Conservation (phyloP, 2,888 invertebrate species). For the Lasioglossum vierecki region DNA sequence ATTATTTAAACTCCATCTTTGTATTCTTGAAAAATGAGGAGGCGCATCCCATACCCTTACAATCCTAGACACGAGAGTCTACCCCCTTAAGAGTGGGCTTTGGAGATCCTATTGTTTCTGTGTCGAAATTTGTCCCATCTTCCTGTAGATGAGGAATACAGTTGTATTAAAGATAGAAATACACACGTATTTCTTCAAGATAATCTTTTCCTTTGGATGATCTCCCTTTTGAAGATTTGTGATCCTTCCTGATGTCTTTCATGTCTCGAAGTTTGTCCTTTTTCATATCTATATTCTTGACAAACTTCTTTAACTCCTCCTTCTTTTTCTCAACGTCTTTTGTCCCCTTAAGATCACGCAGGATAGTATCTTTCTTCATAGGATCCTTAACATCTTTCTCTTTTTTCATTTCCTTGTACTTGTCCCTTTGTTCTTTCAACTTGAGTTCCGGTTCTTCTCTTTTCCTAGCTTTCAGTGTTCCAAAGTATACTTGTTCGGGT, state of each 20-base stretch:
- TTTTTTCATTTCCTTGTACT: constrained; percentile 80
- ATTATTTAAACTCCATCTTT: too few species aligned
- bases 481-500: constrained; percentile 86
- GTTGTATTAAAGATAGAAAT: neutral
- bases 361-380: constrained; percentile 76
- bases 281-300: constrained; percentile 79
- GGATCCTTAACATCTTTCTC: constrained; percentile 80
- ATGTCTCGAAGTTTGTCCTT: constrained; percentile 80
- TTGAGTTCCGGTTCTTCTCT: constrained; percentile 83
- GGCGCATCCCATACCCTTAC: too few species aligned
- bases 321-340: constrained; percentile 82
- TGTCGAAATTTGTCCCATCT: neutral
- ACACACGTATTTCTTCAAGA: constrained; percentile 76
- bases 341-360: constrained; percentile 76
- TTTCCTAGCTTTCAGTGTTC: constrained; percentile 85
- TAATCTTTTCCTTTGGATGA: constrained; percentile 81
- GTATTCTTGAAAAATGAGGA: too few species aligned
- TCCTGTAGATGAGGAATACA: neutral
- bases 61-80: too few species aligned
- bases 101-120: too few species aligned
- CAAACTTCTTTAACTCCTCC: constrained; percentile 80
- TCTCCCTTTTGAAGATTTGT: constrained; percentile 80
- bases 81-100: too few species aligned
- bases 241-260: constrained; percentile 81
- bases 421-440: constrained; percentile 79